Evolutionary conservation across 2,888 invertebrate genomes (phyloP), one percentile per base, ranked within the genome.

Genomic region (Incurvaria masculella): DNA sequence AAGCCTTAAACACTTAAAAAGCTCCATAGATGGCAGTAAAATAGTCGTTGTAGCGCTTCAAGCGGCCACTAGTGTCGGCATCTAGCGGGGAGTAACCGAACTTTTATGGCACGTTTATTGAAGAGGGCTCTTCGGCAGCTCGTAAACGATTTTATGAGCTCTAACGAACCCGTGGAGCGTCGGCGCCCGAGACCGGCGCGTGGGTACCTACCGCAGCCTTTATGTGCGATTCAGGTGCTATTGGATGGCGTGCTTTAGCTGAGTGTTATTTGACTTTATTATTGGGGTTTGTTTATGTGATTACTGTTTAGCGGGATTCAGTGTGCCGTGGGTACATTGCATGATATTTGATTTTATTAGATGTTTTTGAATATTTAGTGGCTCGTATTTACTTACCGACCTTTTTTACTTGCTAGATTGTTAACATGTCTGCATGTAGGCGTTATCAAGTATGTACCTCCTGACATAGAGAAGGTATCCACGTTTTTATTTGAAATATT

Each of bases 241-340:
- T 78, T 75, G 76, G 76, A 78, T 76, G 75, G 76, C 73, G 73
- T 75, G 74, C 76, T 76, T 59, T 33, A 33, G 33, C 33, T 33
- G 69, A 72, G 68, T 69, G 78, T 76, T 78, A 78, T 76, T 78
- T 76, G 72, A 69, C 72, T 75, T 78, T 76, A 76, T 75, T 76
- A 76, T 76, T 67, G 73, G 75, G 76, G 75, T 76, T 78, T 78
- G 78, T 78, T 78, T 78, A 78, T 76, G 74, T 72, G 75, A 76
- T 76, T 73, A 72, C 74, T 75, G 74, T 76, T 75, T 76, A 74
- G 74, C 73, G 72, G 70, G 75, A 71, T 72, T n/a, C n/a, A n/a
- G n/a, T n/a, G n/a, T n/a, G n/a, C n/a, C n/a, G n/a, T n/a, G n/a
- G n/a, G n/a, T n/a, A n/a, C n/a, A n/a, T n/a, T n/a, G n/a, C n/a